Evolutionary conservation across 2,888 invertebrate species (phyloP).

Genomic region (Ichneumon xanthorius): DNA sequence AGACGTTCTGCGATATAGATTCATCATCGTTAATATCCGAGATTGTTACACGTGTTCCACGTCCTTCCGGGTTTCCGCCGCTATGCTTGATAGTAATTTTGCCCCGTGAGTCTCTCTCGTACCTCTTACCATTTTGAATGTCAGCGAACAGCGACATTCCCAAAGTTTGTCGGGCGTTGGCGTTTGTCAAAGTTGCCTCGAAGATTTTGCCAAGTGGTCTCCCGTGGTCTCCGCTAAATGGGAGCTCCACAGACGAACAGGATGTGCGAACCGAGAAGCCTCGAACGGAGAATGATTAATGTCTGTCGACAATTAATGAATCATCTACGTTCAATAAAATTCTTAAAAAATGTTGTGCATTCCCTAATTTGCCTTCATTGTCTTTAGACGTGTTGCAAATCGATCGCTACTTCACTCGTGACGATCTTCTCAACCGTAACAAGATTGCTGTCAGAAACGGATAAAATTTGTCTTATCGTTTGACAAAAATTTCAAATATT

Average conservation of each 20-base stretch:
- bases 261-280: background rate
- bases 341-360: background rate
- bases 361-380: background rate
- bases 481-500: background rate
- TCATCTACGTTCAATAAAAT: background rate
- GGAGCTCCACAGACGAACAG: background rate
- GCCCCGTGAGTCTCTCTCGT: background rate
- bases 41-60: background rate
- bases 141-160: background rate
- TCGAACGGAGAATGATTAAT: background rate
- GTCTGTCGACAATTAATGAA: background rate
- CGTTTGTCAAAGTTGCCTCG: background rate
- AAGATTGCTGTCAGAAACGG: background rate
- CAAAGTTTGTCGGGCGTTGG: background rate
- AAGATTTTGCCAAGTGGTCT: constrained; percentile 1
- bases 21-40: background rate
- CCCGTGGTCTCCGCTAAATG: background rate
- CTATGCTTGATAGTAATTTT: background rate
- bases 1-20: background rate
- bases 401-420: background rate
- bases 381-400: background rate
- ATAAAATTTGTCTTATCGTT: background rate
- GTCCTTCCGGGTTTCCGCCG: background rate
- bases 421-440: background rate
- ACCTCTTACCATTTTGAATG: background rate